These are phyloP conservation scores for Rhagoletis zephyria DNA, from an alignment of 1,140 invertebrate species.

Conservation along the genomic window DNA sequence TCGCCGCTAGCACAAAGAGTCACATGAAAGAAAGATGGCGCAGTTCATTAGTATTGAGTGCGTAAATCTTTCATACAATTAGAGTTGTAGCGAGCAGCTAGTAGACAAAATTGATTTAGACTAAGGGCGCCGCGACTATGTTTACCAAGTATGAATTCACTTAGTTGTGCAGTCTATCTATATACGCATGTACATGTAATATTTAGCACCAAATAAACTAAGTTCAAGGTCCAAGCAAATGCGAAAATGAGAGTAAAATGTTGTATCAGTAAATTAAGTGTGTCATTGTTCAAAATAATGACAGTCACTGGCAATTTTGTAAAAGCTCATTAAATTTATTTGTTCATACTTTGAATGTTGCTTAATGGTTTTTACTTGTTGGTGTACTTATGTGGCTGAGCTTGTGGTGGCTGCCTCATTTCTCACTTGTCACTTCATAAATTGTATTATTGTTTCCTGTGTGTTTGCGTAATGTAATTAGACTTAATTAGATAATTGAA, in stretches of 20 bases:
- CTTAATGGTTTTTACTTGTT: too few species aligned
- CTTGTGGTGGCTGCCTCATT: not conserved
- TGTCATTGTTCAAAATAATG: not conserved
- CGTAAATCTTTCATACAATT: not conserved
- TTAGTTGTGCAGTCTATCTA: too few species aligned
- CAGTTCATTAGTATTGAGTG: not conserved
- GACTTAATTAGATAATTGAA: constrained; percentile 15
- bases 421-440: not conserved
- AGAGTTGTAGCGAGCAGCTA: too few species aligned
- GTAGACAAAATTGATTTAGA: not conserved
- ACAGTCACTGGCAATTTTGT: not conserved
- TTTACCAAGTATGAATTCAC: not conserved
- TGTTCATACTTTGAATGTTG: too few species aligned
- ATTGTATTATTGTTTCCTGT: not conserved
- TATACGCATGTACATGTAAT: not conserved
- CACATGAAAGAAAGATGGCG: not conserved
- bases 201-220: not conserved
- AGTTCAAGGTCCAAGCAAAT: not conserved
- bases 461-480: constrained; percentile 8
- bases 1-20: too few species aligned
- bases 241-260: not conserved
- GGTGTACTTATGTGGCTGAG: not conserved
- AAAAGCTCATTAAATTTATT: not conserved
- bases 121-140: not conserved
- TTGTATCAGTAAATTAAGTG: not conserved